A percentile compares a stretch with the other conserved stretches of the same genome.
phyloP scores from a whole-genome alignment of 2,797 vertebrate genomes.

The Scleropages formosus region DNA sequence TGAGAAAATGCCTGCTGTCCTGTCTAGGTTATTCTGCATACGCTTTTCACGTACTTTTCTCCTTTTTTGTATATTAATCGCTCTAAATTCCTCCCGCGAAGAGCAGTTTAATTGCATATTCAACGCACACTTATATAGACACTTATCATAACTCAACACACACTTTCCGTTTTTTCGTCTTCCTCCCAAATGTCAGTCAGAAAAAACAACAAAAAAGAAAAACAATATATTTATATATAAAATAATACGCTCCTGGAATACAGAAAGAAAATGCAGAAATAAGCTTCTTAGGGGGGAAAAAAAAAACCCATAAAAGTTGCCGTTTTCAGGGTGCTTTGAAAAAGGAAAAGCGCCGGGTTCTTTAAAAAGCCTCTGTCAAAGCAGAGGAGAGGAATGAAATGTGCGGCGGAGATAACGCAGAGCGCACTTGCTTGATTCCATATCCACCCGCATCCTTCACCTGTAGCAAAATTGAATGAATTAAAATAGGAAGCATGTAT shows the following conservation, averaged over 20 bases:
- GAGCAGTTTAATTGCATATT: slow-evolving; percentile 11
- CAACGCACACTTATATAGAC: neutral
- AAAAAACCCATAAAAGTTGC: neutral
- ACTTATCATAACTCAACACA: neutral
- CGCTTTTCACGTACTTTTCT: no score
- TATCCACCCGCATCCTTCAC: slow-evolving; percentile 46
- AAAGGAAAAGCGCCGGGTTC: neutral
- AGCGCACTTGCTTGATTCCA: slow-evolving; percentile 41
- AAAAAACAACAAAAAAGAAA: neutral
- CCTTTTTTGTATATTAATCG: neutral
- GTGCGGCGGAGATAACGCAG: slow-evolving; percentile 35
- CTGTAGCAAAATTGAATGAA: slow-evolving; percentile 46
- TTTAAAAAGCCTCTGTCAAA: slow-evolving; percentile 31
- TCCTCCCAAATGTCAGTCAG: neutral
- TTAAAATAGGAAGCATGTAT: slow-evolving; percentile 51
- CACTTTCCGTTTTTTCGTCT: neutral
- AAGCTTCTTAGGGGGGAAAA: neutral
- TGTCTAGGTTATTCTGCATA: no score
- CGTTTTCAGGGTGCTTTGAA: neutral
- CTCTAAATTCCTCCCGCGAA: neutral
- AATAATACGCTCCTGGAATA: neutral
- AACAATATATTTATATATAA: neutral
- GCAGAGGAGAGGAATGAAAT: slow-evolving; percentile 31
- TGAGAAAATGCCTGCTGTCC: no score
- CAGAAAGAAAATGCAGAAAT: no score